Conservation (phyloP, 2,113 vertebrate species). For the Acrocephalus kingi region DNA sequence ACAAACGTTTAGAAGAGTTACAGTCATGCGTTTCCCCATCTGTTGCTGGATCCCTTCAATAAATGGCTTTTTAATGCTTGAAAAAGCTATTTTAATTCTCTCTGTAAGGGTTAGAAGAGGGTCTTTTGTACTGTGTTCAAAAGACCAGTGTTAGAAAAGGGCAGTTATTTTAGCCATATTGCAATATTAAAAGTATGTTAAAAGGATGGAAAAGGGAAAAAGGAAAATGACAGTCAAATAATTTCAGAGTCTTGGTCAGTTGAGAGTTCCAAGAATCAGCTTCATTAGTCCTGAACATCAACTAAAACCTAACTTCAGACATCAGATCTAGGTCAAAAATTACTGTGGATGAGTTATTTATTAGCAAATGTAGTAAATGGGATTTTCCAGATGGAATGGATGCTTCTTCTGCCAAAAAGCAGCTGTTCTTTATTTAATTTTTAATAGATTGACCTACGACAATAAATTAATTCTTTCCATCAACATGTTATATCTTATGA, state of each 20-base stretch:
- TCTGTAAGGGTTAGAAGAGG: background rate
- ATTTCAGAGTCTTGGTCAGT: background rate
- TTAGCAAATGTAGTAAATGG: background rate
- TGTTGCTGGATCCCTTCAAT: background rate
- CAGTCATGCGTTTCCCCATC: background rate
- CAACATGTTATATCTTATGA: background rate
- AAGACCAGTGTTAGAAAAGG: background rate
- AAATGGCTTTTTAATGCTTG: background rate
- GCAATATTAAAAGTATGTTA: background rate
- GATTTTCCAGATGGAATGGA: background rate
- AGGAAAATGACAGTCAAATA: background rate
- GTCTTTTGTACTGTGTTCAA: background rate
- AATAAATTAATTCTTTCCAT: background rate
- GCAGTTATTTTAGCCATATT: constrained; percentile 7
- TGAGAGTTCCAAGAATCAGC: background rate
- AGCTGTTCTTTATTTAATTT: background rate
- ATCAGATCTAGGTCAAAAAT: constrained; percentile 14
- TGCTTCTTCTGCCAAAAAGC: background rate
- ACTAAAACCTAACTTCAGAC: constrained; percentile 21
- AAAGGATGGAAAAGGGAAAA: background rate
- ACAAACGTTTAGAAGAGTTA: background rate
- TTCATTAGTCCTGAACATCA: background rate
- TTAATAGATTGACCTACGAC: background rate
- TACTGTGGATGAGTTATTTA: background rate
- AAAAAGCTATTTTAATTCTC: background rate